Evolutionary conservation across 2,113 vertebrate species (phyloP).

Genomic region (Rhynchomys soricoides): DNA sequence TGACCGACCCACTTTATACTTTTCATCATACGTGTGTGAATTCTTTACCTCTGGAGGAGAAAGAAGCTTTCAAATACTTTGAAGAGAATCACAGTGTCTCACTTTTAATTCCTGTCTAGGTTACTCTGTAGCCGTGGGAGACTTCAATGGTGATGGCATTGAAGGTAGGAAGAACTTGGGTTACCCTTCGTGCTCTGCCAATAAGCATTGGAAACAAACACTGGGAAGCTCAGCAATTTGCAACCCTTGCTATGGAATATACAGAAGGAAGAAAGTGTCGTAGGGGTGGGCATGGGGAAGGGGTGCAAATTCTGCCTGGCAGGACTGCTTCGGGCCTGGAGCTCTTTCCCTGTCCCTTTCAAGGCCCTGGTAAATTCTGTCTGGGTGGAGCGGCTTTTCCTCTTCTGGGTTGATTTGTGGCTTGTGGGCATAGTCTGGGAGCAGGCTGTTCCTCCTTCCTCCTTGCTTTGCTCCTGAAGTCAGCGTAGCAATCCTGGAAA

Average conservation of each 20-base stretch:
- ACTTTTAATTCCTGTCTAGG: slow-evolving; percentile 84
- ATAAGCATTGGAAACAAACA: not conserved
- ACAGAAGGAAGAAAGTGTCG: not conserved
- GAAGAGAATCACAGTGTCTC: not conserved
- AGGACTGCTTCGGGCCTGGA: rapidly evolving
- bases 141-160: slow-evolving; percentile 92
- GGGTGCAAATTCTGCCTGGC: not conserved
- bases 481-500: not conserved
- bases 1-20: not conserved
- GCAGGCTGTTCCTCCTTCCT: not conserved
- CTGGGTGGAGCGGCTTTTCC: not conserved
- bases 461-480: not conserved
- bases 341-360: not conserved
- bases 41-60: not conserved
- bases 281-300: no score
- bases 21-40: not conserved
- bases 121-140: slow-evolving; percentile 95
- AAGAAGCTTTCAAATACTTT: not conserved
- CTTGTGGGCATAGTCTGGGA: not conserved
- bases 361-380: not conserved
- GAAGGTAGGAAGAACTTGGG: slow-evolving; percentile 88
- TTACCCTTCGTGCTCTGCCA: not conserved
- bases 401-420: not conserved
- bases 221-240: not conserved
- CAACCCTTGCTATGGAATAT: not conserved